Evolutionary conservation across 2,888 invertebrate species (phyloP), one percentile per base, ranked within the genome.

Genomic region (Acanthosepion esculentum): DNA sequence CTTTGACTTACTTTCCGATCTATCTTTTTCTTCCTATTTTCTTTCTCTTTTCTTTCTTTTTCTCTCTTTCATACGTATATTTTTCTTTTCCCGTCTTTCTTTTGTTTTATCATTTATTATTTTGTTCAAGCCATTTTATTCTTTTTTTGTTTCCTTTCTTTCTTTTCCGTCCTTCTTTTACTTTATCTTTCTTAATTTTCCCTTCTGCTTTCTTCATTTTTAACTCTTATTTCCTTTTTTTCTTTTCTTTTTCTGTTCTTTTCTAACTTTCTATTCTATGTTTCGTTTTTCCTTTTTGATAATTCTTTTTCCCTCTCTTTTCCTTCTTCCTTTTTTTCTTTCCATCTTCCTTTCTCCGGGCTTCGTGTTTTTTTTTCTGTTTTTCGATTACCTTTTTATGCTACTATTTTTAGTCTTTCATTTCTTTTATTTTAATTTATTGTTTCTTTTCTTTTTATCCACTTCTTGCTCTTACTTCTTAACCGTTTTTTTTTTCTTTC

Each of bases 41-140:
- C 10, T 10, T 78, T 78, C n/a, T n/a, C 78, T 18, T 0, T n/a
- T n/a, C 7, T 78, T 10, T n/a, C 8, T n/a, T 18, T 8, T 12
- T 10, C n/a, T 29, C 15, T 78, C n/a, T n/a, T 12, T n/a, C 0
- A 4, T 0, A 3, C 12, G 0, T 8, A 10, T 4, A 29, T 26
- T 29, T 29, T 29, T 64, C 0, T 64, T 64, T 6, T 12, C 8
- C 10, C 6, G 1, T 29, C 8, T 29, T 29, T 29, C 7, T 29
- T 29, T 29, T 64, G 5, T 64, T 64, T 64, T 8, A 5, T 29
- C 29, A 6, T 8, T 64, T 64, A 8, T 29, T 12, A 3, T 64
- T 7, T 29, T 41, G 41, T 41, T 41, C 41, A 41, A 3, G 3
- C 6, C 6, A 3, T 64, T 29, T 29, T 64, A 7, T 29, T 29